Percentiles rank a stretch among this genome's conserved stretches.
Conservation (phyloP, 92 coral and sea anemone genomes). For the Montipora capitata region DNA sequence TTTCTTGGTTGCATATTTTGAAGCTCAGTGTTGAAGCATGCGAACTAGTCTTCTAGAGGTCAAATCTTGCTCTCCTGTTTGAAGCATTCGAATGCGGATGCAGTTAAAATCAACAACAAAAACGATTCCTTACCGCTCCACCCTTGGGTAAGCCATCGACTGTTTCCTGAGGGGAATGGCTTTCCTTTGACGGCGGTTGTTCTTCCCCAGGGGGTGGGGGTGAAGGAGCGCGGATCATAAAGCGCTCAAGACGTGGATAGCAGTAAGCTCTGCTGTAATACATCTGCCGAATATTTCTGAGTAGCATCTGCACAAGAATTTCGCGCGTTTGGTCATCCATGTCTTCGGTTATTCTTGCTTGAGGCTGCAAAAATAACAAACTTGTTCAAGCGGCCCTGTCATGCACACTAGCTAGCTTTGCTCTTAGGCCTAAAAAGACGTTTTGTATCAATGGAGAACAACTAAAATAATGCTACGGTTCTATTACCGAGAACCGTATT, state of each 20-base stretch:
- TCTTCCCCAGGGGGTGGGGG: constrained; percentile 19
- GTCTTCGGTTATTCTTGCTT: constrained; percentile 61
- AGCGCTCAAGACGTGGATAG: constrained; percentile 63
- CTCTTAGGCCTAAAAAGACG: too few relatives aligned
- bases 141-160: neutral
- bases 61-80: too few relatives aligned
- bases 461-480: too few relatives aligned
- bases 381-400: neutral
- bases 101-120: neutral
- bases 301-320: constrained; percentile 55
- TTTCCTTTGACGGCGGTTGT: neutral
- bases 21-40: neutral
- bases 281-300: constrained; percentile 70
- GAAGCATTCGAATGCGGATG: too few relatives aligned
- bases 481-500: too few relatives aligned
- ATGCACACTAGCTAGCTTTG: too few relatives aligned
- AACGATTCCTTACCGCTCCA: constrained; percentile 19
- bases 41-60: too few relatives aligned
- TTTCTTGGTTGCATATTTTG: too few relatives aligned
- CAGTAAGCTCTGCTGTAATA: constrained; percentile 66
- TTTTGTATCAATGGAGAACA: too few relatives aligned
- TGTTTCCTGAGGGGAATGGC: constrained; percentile 18
- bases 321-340: constrained; percentile 66
- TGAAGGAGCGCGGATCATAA: constrained; percentile 53
- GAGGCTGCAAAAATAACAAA: constrained; percentile 58